These are phyloP conservation scores for Arrhamphus sclerolepis DNA, from an alignment of 2,797 vertebrate genomes.

Conservation along the genomic window DNA sequence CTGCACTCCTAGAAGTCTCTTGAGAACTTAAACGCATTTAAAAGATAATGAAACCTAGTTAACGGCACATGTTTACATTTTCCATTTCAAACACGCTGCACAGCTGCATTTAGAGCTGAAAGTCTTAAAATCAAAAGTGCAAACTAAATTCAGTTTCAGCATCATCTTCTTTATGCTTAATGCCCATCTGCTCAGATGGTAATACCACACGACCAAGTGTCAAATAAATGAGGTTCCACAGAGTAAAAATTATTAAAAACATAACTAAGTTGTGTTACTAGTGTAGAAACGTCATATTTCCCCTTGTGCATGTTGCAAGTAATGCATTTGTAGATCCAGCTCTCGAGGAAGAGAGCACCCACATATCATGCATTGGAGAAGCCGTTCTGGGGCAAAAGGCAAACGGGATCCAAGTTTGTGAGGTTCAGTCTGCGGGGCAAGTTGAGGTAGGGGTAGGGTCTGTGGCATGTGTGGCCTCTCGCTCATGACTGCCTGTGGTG, in stretches of 20 bases:
- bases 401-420: slow-evolving; percentile 76
- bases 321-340: slow-evolving; percentile 85
- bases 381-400: slow-evolving; percentile 78
- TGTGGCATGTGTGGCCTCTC: slow-evolving; percentile 74
- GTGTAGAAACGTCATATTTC: slow-evolving; percentile 75
- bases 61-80: slow-evolving; percentile 35
- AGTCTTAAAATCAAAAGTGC: slow-evolving; percentile 33
- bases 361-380: slow-evolving; percentile 85
- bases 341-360: slow-evolving; percentile 81
- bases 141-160: slow-evolving; percentile 34
- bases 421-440: slow-evolving; percentile 71
- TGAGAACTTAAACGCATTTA: slow-evolving; percentile 35
- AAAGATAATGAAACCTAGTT: slow-evolving; percentile 23
- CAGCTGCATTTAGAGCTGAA: slow-evolving; percentile 21
- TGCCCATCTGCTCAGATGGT: slow-evolving; percentile 42
- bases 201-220: slow-evolving; percentile 34
- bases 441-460: slow-evolving; percentile 76
- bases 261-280: slow-evolving; percentile 42
- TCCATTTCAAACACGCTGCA: slow-evolving; percentile 23
- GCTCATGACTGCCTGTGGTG: slow-evolving; percentile 74
- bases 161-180: slow-evolving; percentile 38
- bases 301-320: slow-evolving; percentile 84
- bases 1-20: slow-evolving; percentile 26
- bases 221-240: slow-evolving; percentile 48
- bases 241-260: slow-evolving; percentile 31